Conservation (phyloP, 35 echinoderm and acorn worm species). For the Diadema setosum region DNA sequence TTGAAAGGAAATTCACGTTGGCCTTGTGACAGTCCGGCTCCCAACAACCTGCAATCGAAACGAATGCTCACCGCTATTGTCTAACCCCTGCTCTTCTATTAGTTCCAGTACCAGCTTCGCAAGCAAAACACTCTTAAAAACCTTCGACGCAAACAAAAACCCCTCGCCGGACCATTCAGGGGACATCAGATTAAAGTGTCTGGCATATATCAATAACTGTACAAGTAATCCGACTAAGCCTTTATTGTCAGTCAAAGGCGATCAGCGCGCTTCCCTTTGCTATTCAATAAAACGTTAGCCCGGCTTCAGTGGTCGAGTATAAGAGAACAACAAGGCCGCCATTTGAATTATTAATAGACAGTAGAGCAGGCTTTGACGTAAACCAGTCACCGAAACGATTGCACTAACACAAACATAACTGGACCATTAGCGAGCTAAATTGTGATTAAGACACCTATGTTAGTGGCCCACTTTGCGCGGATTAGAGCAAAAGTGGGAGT, state of each 20-base stretch:
- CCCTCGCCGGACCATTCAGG: not conserved
- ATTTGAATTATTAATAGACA: conserved; percentile 1
- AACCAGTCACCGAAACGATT: conserved; percentile 5
- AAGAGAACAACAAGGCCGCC: not conserved
- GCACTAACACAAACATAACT: not conserved
- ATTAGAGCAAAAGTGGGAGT: too few species aligned
- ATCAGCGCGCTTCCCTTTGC: not conserved
- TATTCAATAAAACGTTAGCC: not conserved
- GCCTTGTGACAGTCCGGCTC: too few species aligned
- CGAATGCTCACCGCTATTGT: not conserved
- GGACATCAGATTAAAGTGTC: not conserved
- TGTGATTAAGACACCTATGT: too few species aligned
- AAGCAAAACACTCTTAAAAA: conserved; percentile 15
- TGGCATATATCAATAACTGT: not conserved
- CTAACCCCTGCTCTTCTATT: not conserved
- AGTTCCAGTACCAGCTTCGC: conserved; percentile 5
- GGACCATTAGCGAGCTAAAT: not conserved
- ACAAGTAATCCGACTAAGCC: not conserved
- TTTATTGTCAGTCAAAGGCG: not conserved
- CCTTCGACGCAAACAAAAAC: not conserved
- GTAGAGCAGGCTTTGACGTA: too few species aligned
- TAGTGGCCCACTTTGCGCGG: too few species aligned
- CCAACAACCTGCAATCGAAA: too few species aligned
- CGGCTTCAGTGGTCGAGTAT: not conserved
- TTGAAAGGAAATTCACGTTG: too few species aligned